Percentiles rank a stretch among this genome's conserved stretches.
Evolutionary conservation across 2,797 vertebrate species (phyloP).

Genomic region (Craterocephalus amniculus): DNA sequence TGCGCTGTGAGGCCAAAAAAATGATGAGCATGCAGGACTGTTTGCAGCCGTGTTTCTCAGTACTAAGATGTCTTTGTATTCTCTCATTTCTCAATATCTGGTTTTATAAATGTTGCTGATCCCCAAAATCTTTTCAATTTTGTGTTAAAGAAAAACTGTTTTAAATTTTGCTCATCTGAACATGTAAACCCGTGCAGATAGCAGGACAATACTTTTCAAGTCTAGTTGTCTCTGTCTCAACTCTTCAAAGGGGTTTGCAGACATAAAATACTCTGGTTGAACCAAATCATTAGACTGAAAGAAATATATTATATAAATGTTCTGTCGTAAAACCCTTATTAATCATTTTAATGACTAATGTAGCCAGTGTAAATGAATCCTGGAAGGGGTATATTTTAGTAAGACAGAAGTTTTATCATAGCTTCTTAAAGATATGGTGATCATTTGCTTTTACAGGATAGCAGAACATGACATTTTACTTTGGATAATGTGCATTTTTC

Average conservation of each 20-base stretch:
- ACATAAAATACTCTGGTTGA: too few relatives aligned
- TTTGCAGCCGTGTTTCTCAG: background rate
- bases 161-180: background rate
- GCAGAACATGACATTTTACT: background rate
- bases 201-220: too few relatives aligned
- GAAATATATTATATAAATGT: background rate
- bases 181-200: background rate
- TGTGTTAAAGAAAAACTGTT: background rate
- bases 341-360: background rate
- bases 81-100: background rate
- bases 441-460: background rate
- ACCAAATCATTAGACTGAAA: background rate
- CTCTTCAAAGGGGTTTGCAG: too few relatives aligned
- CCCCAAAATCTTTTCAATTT: background rate
- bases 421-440: background rate
- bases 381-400: too few relatives aligned
- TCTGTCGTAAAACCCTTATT: background rate
- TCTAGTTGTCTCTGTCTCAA: too few relatives aligned
- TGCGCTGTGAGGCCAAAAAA: background rate
- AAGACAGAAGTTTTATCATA: background rate
- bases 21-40: background rate
- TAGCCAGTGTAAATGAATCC: background rate
- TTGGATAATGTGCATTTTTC: background rate
- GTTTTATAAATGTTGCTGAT: background rate
- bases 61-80: background rate